phyloP scores from a whole-genome alignment of 2,888 invertebrate species.

The Andrena camellia region DNA sequence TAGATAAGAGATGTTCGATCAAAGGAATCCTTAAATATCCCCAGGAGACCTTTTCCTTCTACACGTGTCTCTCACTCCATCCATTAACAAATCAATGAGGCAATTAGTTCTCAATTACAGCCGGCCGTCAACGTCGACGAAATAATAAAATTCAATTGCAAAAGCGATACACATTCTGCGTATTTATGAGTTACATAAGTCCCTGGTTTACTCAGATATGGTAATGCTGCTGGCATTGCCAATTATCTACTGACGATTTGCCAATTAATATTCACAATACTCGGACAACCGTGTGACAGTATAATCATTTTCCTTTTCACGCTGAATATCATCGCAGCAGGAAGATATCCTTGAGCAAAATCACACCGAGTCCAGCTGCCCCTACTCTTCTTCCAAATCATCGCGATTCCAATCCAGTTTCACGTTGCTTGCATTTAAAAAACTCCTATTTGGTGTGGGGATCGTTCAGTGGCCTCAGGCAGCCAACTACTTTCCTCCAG shows the following conservation, averaged over 20 bases:
- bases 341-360: neutral
- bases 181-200: slow-evolving; percentile 21
- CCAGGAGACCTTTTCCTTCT: neutral
- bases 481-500: too few species aligned
- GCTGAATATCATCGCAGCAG: neutral
- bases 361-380: neutral
- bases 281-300: neutral
- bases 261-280: slow-evolving; percentile 5
- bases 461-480: too few species aligned
- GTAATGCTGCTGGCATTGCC: neutral
- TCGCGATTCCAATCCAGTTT: too few species aligned
- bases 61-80: neutral
- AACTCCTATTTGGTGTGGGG: too few species aligned
- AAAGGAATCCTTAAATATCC: neutral
- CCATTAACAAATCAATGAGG: slow-evolving; percentile 18
- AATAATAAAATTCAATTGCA: slow-evolving; percentile 27
- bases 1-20: neutral
- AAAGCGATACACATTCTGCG: slow-evolving; percentile 12
- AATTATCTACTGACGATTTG: slow-evolving; percentile 12
- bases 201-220: slow-evolving; percentile 22
- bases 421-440: too few species aligned
- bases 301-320: slow-evolving; percentile 9
- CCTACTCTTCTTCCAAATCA: too few species aligned
- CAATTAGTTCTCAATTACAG: slow-evolving; percentile 23
- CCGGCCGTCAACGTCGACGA: slow-evolving; percentile 3